Percentiles rank a stretch among this genome's conserved stretches.
Conservation (phyloP, 2,888 invertebrate species). For the Brassicogethes aeneus region DNA sequence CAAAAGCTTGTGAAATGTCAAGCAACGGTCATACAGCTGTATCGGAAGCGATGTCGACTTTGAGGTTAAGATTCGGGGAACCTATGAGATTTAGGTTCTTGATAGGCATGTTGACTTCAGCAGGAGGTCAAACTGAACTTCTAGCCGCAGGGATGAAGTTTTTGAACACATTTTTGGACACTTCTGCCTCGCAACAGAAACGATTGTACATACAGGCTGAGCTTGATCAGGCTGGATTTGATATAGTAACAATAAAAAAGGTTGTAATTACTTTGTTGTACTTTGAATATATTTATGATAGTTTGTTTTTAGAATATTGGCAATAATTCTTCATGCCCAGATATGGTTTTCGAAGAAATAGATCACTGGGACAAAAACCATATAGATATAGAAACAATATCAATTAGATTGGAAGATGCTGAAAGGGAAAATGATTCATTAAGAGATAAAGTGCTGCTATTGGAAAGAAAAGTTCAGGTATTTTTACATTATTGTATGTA, state of each 20-base stretch:
- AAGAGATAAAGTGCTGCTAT: constrained; percentile 56
- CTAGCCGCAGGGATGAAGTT: constrained; percentile 75
- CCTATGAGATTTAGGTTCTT: constrained; percentile 87
- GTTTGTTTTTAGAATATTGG: constrained; percentile 55
- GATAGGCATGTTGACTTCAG: constrained; percentile 78
- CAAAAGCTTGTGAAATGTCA: constrained; percentile 70
- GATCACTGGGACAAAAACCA: constrained; percentile 68
- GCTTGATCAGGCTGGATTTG: constrained; percentile 73
- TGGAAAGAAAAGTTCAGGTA: constrained; percentile 66
- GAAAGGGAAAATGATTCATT: constrained; percentile 57
- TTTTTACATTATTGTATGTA: not conserved
- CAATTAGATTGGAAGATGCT: constrained; percentile 59
- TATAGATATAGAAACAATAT: constrained; percentile 70
- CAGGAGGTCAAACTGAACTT: constrained; percentile 59
- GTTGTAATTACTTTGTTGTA: no score
- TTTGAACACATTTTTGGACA: constrained; percentile 72
- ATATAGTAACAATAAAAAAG: constrained; percentile 52
- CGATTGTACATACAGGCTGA: constrained; percentile 80
- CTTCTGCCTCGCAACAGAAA: constrained; percentile 65
- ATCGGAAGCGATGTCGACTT: constrained; percentile 82
- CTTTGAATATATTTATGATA: constrained; percentile 7
- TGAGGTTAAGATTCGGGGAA: constrained; percentile 81
- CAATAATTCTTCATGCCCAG: constrained; percentile 54
- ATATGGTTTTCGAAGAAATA: constrained; percentile 58
- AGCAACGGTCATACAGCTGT: constrained; percentile 75